Evolutionary conservation across 2,113 vertebrate genomes (phyloP), one percentile per base, ranked within the genome.

Genomic region (Eptesicus fuscus): DNA sequence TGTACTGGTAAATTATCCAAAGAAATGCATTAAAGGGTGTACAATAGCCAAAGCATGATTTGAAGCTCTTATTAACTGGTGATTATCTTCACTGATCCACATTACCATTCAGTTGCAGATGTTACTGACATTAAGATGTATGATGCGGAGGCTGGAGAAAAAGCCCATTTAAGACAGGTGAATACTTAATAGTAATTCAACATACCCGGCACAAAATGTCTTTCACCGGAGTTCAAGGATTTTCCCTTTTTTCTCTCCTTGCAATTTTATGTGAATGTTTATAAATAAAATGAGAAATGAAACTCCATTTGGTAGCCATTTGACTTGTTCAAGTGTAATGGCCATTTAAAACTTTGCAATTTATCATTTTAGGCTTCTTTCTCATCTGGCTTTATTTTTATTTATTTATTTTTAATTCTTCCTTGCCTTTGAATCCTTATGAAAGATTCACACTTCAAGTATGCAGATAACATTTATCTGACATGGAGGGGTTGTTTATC

Each of bases 61-160:
- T 93, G 96, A 95, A 93, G 73, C 98, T 95, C 85, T 94, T 97
- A 97, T 97, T 98, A 98, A 97, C 95, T 96, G 95, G 96, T 97
- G 97, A 97, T 98, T 98, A 98, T 97, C 97, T 96, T 87, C 96
- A 78, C 86, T 97, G 98, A 98, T 97, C 92, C n/a, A 0, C 95
- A 97, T 86, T 97, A 96, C 95, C 98, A 98, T 98, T 98, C 96
- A 51, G 77, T 87, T 96, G 96, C 97, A 98, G 97, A 98, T 97
- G 97, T 97, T 97, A 96, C 97, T 98, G 98, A 98, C 97, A 97
- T 98, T 96, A 98, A 97, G 97, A 97, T 93, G 92, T 95, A 98
- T 85, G 94, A 97, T 92, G 95, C 95, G 78, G 91, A 96, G 95
- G 96, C 95, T 95, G 92, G 86, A 97, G 94, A 97, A 97, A 97